phyloP scores from a whole-genome alignment of 2,888 invertebrate species.

The Calameuta idolon region DNA sequence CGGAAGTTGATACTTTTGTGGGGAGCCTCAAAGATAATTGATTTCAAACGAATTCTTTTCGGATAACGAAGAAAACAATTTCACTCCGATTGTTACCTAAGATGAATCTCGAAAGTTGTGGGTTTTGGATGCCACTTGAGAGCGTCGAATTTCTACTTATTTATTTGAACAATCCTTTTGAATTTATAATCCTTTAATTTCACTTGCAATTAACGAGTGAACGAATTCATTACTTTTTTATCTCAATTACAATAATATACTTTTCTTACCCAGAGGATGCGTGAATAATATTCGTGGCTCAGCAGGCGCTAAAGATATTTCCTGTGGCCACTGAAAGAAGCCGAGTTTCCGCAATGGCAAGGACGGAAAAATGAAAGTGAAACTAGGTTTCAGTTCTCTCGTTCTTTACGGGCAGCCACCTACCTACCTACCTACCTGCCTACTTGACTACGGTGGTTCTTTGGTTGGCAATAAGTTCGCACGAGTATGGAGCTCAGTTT shows the following conservation, averaged over 20 bases:
- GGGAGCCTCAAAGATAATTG: not conserved
- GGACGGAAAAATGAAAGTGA: slow-evolving; percentile 53
- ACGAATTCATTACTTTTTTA: not conserved
- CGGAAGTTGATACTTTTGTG: not conserved
- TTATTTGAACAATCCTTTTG: not conserved
- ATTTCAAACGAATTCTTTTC: not conserved
- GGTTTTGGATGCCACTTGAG: not conserved
- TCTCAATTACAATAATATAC: not conserved
- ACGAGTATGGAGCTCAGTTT: not conserved
- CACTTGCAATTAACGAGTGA: not conserved
- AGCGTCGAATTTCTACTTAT: not conserved
- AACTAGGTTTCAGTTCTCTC: slow-evolving; percentile 20
- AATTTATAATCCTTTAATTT: not conserved
- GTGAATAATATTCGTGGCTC: not conserved
- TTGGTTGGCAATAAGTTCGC: not conserved
- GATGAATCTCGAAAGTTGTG: not conserved
- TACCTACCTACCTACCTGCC: not conserved
- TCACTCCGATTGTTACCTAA: not conserved
- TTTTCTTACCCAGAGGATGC: not conserved
- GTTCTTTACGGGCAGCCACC: not conserved
- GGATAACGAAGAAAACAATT: not conserved
- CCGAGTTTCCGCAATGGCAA: slow-evolving; percentile 43
- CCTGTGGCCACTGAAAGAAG: slow-evolving; percentile 2
- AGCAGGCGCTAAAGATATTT: not conserved
- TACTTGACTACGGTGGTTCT: not conserved